Conservation (phyloP, 2,113 vertebrate genomes). For the Ursus arctos region DNA sequence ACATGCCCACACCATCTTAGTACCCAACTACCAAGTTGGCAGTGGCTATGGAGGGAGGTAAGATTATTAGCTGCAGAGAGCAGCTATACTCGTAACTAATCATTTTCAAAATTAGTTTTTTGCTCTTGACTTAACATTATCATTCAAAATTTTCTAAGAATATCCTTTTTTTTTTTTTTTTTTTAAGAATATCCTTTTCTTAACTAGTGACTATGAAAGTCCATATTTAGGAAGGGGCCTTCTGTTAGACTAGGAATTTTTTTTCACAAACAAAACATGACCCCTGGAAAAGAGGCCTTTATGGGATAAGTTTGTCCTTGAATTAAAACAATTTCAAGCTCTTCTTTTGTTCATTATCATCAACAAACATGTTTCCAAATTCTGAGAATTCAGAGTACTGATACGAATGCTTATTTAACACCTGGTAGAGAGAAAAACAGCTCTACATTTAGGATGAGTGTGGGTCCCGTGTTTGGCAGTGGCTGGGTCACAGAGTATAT, state of each 20-base stretch:
- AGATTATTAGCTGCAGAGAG: neutral
- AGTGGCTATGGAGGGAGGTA: neutral
- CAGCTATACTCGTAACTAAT: neutral
- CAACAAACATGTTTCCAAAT: neutral
- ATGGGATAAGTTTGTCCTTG: neutral
- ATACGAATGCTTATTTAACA: neutral
- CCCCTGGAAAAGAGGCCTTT: neutral
- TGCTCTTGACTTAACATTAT: slow-evolving; percentile 7
- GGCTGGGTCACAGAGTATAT: neutral
- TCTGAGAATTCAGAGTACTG: neutral
- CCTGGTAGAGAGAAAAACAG: neutral
- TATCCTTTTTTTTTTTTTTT: neutral
- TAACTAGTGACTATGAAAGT: slow-evolving; percentile 3
- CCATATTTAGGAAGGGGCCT: neutral
- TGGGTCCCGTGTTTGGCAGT: neutral
- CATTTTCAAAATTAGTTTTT: neutral
- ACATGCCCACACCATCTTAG: neutral
- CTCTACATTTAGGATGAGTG: neutral
- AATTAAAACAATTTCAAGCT: neutral
- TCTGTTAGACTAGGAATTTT: neutral
- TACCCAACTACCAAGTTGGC: neutral
- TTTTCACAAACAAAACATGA: neutral
- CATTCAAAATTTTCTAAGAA: neutral
- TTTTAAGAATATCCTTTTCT: neutral
- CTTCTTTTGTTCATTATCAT: neutral